Evolutionary conservation across 2,113 vertebrate species (phyloP).

Genomic region (Haemorhous mexicanus): DNA sequence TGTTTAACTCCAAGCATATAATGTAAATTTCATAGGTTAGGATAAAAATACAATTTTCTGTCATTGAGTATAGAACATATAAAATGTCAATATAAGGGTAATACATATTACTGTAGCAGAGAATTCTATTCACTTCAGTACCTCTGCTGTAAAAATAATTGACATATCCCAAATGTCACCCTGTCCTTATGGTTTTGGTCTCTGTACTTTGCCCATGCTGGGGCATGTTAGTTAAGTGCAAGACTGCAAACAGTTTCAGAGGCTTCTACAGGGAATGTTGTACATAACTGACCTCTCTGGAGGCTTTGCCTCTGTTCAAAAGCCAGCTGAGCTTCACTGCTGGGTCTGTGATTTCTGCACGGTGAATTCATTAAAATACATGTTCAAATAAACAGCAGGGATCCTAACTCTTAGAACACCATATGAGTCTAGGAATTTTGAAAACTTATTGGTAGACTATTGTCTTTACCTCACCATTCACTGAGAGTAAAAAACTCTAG

Average conservation of each 20-base stretch:
- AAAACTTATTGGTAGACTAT: neutral
- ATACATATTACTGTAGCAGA: neutral
- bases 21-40: neutral
- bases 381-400: neutral
- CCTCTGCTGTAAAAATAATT: neutral
- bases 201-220: neutral
- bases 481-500: neutral
- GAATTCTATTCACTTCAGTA: neutral
- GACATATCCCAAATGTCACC: neutral
- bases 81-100: neutral
- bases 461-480: neutral
- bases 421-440: neutral
- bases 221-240: neutral
- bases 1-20: neutral
- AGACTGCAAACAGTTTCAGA: neutral
- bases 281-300: neutral
- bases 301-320: neutral
- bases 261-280: neutral
- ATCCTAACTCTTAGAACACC: neutral
- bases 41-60: neutral
- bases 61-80: neutral
- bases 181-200: neutral
- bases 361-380: neutral
- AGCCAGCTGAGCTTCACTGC: neutral
- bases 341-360: neutral